Percentiles rank a stretch among this genome's conserved stretches.
These are phyloP conservation scores for Criorhina ranunculi DNA, from an alignment of 2,888 invertebrate genomes.

Conservation along the genomic window DNA sequence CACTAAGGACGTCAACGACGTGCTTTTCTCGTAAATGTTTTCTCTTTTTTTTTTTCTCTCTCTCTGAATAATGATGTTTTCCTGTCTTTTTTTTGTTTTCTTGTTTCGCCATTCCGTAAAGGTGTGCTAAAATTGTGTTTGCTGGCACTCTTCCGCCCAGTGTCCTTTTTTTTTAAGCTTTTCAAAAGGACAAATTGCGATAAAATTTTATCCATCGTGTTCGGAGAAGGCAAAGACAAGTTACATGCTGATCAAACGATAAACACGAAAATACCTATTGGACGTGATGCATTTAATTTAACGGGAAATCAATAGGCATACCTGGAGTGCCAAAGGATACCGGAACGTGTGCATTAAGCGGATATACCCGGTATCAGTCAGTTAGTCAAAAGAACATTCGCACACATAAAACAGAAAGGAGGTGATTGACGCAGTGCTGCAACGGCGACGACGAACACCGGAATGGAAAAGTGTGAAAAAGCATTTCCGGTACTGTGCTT, in stretches of 20 bases:
- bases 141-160: slow-evolving; percentile 9
- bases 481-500: neutral
- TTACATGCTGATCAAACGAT: slow-evolving; percentile 55
- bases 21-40: slow-evolving; percentile 14
- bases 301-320: slow-evolving; percentile 52
- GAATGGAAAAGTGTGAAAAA: slow-evolving; percentile 9
- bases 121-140: slow-evolving; percentile 47
- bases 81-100: neutral
- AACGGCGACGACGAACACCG: neutral
- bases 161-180: slow-evolving; percentile 20
- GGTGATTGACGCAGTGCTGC: neutral
- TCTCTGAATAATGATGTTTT: slow-evolving; percentile 18
- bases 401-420: neutral
- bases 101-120: neutral
- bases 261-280: slow-evolving; percentile 33
- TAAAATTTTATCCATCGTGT: slow-evolving; percentile 52
- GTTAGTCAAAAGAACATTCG: slow-evolving; percentile 36
- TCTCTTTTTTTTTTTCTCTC: neutral
- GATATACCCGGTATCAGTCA: slow-evolving; percentile 12
- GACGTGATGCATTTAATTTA: slow-evolving; percentile 66
- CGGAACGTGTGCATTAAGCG: slow-evolving; percentile 38
- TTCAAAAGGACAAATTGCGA: slow-evolving; percentile 47
- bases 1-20: slow-evolving; percentile 27
- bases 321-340: slow-evolving; percentile 26
- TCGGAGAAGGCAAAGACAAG: slow-evolving; percentile 25